A percentile compares a stretch with the other conserved stretches of the same genome.
phyloP scores from a whole-genome alignment of 1,140 invertebrate genomes.

The Saccostrea glomerata region DNA sequence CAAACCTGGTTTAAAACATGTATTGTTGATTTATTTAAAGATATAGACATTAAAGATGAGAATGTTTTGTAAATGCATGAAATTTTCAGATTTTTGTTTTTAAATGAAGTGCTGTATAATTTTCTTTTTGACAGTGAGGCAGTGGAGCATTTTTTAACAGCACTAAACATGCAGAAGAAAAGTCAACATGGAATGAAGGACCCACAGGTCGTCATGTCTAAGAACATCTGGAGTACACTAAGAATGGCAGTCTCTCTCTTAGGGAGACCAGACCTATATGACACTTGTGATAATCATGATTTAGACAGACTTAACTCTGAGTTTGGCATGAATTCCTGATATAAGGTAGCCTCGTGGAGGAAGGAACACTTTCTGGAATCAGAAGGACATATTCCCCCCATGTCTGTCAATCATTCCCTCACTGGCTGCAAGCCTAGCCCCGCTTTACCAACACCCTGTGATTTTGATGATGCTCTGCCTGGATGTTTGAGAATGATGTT shows the following conservation, averaged over 20 bases:
- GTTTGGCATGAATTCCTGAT: slow-evolving; percentile 69
- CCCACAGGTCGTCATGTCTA: slow-evolving; percentile 85
- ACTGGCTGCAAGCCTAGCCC: not conserved
- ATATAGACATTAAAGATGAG: no score
- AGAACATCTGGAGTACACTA: slow-evolving; percentile 96
- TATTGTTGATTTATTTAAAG: no score
- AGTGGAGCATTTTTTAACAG: slow-evolving; percentile 95
- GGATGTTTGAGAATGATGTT: slow-evolving; percentile 31
- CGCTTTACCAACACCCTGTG: not conserved
- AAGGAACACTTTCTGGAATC: not conserved
- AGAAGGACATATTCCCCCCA: not conserved
- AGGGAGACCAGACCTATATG: slow-evolving; percentile 89
- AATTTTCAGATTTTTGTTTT: no score
- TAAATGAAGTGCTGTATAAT: not conserved
- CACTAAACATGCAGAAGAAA: slow-evolving; percentile 94
- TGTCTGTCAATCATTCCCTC: not conserved
- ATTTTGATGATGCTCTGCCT: slow-evolving; percentile 14
- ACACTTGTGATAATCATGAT: slow-evolving; percentile 86
- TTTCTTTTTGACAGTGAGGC: slow-evolving; percentile 86
- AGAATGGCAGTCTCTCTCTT: slow-evolving; percentile 93
- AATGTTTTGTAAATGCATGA: no score
- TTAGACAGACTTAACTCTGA: slow-evolving; percentile 78
- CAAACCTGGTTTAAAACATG: not conserved
- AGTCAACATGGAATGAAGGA: slow-evolving; percentile 82
- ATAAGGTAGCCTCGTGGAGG: not conserved